phyloP scores from a whole-genome alignment of 2,113 vertebrate genomes.

The Rhagologus leucostigma region DNA sequence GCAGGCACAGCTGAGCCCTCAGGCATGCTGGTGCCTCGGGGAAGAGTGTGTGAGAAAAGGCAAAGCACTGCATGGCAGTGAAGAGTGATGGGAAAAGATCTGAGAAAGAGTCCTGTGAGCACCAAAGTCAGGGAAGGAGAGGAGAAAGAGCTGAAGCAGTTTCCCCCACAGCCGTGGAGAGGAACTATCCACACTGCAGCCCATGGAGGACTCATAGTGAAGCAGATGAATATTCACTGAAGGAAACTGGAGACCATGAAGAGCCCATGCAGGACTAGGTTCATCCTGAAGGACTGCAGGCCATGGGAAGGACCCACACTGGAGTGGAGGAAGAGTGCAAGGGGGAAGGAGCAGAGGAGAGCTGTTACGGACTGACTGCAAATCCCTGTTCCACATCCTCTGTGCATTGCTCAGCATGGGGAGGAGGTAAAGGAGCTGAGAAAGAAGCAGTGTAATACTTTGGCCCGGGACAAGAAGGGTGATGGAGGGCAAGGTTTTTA shows the following conservation, averaged over 20 bases:
- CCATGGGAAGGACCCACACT: neutral
- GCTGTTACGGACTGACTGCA: neutral
- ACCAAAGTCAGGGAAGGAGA: neutral
- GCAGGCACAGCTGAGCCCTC: neutral
- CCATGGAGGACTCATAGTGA: fast-evolving
- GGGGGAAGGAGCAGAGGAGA: neutral
- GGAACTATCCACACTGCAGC: neutral
- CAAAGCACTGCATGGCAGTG: neutral
- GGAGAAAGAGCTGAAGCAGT: neutral
- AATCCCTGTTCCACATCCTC: neutral
- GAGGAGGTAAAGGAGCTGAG: neutral
- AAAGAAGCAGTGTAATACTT: neutral
- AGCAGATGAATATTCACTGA: neutral
- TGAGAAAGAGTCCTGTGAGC: neutral
- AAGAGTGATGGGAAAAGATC: neutral
- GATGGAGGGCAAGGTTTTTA: neutral
- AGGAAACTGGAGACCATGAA: neutral
- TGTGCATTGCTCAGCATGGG: neutral
- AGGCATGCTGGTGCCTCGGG: fast-evolving
- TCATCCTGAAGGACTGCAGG: neutral
- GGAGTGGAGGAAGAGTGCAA: neutral
- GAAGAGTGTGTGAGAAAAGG: neutral
- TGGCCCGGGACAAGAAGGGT: neutral
- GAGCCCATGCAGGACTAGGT: neutral
- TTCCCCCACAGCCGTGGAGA: neutral